Evolutionary conservation across 2,113 vertebrate species (phyloP), one percentile per base, ranked within the genome.

Genomic region (Silurus asotus): DNA sequence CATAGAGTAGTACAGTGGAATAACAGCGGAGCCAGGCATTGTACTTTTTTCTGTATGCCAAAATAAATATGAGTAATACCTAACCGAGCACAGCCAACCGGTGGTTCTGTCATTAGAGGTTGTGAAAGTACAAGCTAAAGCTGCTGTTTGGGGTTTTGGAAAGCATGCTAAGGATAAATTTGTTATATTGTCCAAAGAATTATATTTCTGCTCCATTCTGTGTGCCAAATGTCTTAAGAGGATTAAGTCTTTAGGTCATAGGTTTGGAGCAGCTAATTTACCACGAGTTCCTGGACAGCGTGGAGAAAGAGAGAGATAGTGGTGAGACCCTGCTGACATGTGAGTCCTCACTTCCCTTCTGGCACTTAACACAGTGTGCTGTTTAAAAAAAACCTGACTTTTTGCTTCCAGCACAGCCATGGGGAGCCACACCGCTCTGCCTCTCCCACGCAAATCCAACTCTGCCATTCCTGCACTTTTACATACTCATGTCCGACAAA

Each of bases 161-260:
- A 25, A 72, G 53, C 53, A 86, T 78, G 56, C 20, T 53, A 48
- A 49, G 23, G 15, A 85, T 64, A 45, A 56, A 84, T 61, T 64
- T 25, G 49, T 37, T 76, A 45, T 11, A 82, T 20, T 72, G 64
- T 61, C 19, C 55, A 69, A 62, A 78, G 64, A 84, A 83, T 87
- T 81, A 87, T 25, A 51, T 48, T 69, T 28, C 53, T 78, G 82
- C 70, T 84, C 70, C 72, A 62, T 72, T 85, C 81, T 64, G 58
- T 51, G 53, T 28, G 72, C 86, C 88, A 85, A 82, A 45, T 78
- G 82, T 82, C 37, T 82, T 76, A 90, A 83, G 82, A 86, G 87
- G 82, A 87, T 88, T 85, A 88, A 37, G 81, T 81, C 62, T 81
- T 85, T 64, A 75, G 76, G 84, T 84, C 87, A 65, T 72, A 87